Conservation (phyloP, 2,888 invertebrate species). For the Archips crataeganus region DNA sequence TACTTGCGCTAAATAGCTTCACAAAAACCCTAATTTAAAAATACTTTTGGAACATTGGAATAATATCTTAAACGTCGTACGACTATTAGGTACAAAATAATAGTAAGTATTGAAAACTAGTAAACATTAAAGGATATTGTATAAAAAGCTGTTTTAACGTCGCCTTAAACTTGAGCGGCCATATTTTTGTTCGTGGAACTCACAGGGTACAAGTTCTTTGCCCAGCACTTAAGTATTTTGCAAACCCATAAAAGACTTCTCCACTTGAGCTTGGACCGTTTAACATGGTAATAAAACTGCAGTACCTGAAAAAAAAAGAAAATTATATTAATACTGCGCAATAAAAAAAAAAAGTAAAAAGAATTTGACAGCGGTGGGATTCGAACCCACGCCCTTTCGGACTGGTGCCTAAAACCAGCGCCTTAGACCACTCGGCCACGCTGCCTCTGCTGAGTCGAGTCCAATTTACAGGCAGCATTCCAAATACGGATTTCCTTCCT, state of each 20-base stretch:
- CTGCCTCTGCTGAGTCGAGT: constrained; percentile 66
- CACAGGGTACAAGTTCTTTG: constrained; percentile 17
- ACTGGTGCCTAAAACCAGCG: constrained; percentile 89
- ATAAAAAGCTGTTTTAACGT: background rate
- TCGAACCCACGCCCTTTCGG: constrained; percentile 90
- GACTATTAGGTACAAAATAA: too few relatives aligned
- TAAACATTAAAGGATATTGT: too few relatives aligned
- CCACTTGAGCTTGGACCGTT: constrained; percentile 13
- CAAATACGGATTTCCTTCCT: background rate
- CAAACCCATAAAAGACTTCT: constrained; percentile 4
- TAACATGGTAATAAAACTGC: constrained; percentile 25
- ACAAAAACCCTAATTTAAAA: too few relatives aligned
- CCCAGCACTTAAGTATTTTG: constrained; percentile 21
- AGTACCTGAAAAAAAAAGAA: constrained; percentile 36
- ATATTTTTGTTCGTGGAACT: constrained; percentile 19
- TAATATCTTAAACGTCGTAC: too few relatives aligned
- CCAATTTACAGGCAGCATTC: constrained; percentile 27
- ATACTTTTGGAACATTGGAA: too few relatives aligned
- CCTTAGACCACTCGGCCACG: constrained; percentile 90
- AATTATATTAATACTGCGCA: background rate
- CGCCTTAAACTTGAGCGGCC: constrained; percentile 5
- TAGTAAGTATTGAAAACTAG: too few relatives aligned
- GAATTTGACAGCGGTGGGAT: constrained; percentile 88
- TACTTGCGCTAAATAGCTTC: too few relatives aligned
- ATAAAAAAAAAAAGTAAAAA: constrained; percentile 5